A percentile compares a stretch with the other conserved stretches of the same genome.
phyloP scores from a whole-genome alignment of 2,888 invertebrate genomes.

The Cremastinae sp. region DNA sequence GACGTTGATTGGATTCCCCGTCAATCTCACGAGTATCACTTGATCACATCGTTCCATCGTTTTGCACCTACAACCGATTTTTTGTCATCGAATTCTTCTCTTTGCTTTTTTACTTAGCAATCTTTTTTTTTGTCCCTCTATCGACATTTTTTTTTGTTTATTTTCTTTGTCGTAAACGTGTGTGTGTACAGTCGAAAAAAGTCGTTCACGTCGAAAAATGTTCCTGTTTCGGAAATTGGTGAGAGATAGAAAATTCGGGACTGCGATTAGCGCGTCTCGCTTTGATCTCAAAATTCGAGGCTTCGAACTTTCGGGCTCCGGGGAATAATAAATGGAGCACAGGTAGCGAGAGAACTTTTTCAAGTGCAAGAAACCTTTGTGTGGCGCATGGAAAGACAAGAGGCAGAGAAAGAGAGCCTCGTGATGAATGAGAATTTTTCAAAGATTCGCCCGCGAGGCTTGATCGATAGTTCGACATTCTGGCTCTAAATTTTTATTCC shows the following conservation, averaged over 20 bases:
- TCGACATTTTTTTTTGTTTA: constrained; percentile 23
- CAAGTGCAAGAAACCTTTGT: constrained; percentile 26
- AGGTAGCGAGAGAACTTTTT: constrained; percentile 43
- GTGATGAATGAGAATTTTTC: constrained; percentile 38
- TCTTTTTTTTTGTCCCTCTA: constrained; percentile 20
- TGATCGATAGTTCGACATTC: constrained; percentile 71
- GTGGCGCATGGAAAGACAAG: constrained; percentile 9
- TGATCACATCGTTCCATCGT: constrained; percentile 64
- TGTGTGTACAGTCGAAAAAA: constrained; percentile 3
- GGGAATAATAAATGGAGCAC: constrained; percentile 61
- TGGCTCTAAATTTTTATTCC: constrained; percentile 66
- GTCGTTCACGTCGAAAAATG: constrained; percentile 4
- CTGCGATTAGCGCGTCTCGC: constrained; percentile 53
- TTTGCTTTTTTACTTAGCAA: constrained; percentile 14
- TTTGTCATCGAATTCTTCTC: constrained; percentile 18
- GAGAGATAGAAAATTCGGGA: constrained; percentile 29
- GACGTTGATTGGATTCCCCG: constrained; percentile 77
- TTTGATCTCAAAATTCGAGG: constrained; percentile 55
- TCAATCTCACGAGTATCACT: constrained; percentile 70
- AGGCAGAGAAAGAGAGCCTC: too few species aligned
- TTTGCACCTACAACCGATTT: constrained; percentile 51
- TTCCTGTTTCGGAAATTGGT: constrained; percentile 13
- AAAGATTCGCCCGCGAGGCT: constrained; percentile 44
- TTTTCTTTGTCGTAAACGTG: constrained; percentile 30
- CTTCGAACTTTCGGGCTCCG: constrained; percentile 33